phyloP scores from a whole-genome alignment of 2,113 vertebrate genomes.

The Taurulus bubalis region DNA sequence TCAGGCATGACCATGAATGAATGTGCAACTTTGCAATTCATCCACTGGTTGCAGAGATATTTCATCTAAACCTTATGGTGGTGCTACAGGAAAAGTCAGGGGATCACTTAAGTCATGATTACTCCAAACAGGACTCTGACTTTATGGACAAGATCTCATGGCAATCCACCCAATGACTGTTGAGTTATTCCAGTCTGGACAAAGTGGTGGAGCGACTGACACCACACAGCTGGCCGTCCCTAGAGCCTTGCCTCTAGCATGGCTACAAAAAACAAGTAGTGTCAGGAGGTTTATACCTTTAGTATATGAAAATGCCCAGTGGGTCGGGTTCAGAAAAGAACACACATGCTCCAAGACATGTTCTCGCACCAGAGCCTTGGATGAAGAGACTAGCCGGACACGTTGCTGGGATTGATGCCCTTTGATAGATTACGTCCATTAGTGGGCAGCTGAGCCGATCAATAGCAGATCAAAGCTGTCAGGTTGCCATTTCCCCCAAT shows the following conservation, averaged over 20 bases:
- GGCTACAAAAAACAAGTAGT: neutral
- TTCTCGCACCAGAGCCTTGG: conserved; percentile 11
- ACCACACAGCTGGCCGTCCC: neutral
- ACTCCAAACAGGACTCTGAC: neutral
- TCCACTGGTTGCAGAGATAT: neutral
- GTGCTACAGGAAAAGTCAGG: neutral
- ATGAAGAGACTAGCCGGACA: conserved; percentile 7
- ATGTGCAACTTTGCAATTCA: no score
- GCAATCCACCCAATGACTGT: neutral
- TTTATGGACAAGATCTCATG: neutral
- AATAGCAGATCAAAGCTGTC: conserved; percentile 82
- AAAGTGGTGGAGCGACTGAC: neutral
- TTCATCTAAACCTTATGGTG: neutral
- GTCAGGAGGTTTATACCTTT: neutral
- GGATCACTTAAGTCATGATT: neutral
- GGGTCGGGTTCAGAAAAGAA: neutral
- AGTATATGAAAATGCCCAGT: neutral
- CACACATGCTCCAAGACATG: neutral
- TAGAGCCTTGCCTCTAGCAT: neutral
- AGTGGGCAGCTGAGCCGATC: conserved; percentile 75
- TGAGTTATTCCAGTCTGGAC: neutral
- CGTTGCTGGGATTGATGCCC: conserved; percentile 30
- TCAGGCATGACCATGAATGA: neutral
- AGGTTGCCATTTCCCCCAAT: conserved; percentile 61
- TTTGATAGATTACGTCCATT: conserved; percentile 73